Evolutionary conservation across 2,888 invertebrate species (phyloP), one percentile per base, ranked within the genome.

Genomic region (Thera obeliscata): DNA sequence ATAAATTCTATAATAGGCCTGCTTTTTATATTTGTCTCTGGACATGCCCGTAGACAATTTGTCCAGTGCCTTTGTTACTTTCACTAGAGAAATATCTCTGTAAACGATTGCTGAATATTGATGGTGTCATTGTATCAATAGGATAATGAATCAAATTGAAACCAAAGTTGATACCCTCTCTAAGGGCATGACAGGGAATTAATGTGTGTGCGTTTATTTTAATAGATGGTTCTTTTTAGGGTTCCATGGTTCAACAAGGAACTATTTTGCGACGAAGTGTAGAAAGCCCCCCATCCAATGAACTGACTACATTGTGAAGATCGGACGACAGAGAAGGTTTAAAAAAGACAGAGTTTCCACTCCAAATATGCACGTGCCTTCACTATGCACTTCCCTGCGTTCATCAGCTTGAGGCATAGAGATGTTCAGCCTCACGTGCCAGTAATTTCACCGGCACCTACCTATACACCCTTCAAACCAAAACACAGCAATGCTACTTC

Each of bases 81-180:
- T 7, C 41, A 12, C 6, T n/a, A 49, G 36, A 63, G 57, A 66
- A 43, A 59, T 46, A 60, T 59, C 66, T 38, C 6, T 41, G 38
- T 43, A 64, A 68, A 68, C 64, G 61, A 64, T 68, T 36, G 49
- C 33, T 57, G 54, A 54, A 61, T 64, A 68, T 69, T 69, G 61
- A 69, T 69, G 55, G 61, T 65, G 55, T 50, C 55, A 55, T 58
- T 65, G 61, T 61, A 69, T 62, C 61, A 58, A 62, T 69, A 62
- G 68, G 59, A 62, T 65, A 69, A 69, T 69, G 68, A 56, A 69
- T 69, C 65, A 69, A 55, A 61, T 61, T 11, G 9, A 22, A 43
- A 52, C 43, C 43, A 8, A 22, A 52, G 35, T 52, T 41, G 54
- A 43, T 9, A 33, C 9, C 50, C 33, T 33, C 52, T 52, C 9